A percentile compares a stretch with the other conserved stretches of the same genome.
phyloP scores from a whole-genome alignment of 2,113 vertebrate species.

The Phalacrocorax aristotelis region DNA sequence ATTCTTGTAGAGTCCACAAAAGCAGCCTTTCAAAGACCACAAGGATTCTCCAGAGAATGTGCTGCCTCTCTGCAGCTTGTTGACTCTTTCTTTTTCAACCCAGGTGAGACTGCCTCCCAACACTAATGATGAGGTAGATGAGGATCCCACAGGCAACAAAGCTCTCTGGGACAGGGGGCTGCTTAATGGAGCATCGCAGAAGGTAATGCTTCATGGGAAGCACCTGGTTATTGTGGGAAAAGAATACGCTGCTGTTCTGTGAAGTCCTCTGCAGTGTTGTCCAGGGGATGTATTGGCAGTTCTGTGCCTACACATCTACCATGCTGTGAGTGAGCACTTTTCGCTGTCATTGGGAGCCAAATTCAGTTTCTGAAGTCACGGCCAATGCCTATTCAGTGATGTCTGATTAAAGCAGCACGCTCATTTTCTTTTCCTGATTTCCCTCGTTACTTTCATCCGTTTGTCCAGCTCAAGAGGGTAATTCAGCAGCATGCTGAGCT shows the following conservation, averaged over 20 bases:
- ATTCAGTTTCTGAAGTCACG: not conserved
- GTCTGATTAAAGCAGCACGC: not conserved
- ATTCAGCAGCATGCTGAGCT: not conserved
- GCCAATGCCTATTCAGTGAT: not conserved
- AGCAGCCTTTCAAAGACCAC: not conserved
- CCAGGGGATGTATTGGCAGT: not conserved
- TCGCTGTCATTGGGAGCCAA: not conserved
- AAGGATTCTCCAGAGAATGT: not conserved
- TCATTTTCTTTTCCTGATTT: not conserved
- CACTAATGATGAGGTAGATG: constrained; percentile 96
- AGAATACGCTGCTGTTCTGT: not conserved
- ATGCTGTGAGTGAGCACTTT: not conserved
- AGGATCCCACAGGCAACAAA: constrained; percentile 98
- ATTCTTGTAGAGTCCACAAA: not conserved
- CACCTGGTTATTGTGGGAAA: not conserved
- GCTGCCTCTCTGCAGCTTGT: not conserved
- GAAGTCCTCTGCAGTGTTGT: not conserved
- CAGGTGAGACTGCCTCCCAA: constrained; percentile 95
- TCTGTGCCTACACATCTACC: not conserved
- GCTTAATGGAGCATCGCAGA: constrained; percentile 96
- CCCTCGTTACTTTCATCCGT: not conserved
- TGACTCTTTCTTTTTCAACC: not conserved
- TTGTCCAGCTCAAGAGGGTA: not conserved
- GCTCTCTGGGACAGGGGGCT: constrained; percentile 96
- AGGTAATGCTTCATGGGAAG: constrained; percentile 75